These are phyloP conservation scores for Chrysotoxum bicinctum DNA, from an alignment of 2,888 invertebrate species.

Conservation along the genomic window DNA sequence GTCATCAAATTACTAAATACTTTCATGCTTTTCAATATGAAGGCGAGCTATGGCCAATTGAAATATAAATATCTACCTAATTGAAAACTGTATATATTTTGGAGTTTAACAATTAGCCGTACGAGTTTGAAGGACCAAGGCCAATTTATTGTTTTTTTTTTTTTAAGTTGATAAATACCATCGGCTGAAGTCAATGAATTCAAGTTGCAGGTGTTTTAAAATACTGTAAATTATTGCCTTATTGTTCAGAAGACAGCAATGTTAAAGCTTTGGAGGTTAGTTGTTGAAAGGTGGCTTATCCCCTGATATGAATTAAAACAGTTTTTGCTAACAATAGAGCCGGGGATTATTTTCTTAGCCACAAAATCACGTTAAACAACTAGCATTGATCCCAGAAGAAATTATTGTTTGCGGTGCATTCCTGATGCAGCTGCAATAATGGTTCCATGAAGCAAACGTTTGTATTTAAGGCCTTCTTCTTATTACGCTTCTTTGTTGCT, in stretches of 20 bases:
- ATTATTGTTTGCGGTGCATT: too few relatives aligned
- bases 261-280: neutral
- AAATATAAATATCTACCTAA: neutral
- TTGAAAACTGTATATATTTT: slow-evolving; percentile 3
- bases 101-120: slow-evolving; percentile 7
- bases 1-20: slow-evolving; percentile 27
- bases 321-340: too few relatives aligned
- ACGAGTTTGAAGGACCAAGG: slow-evolving; percentile 15
- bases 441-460: too few relatives aligned
- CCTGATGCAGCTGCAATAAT: too few relatives aligned
- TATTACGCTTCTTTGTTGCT: too few relatives aligned
- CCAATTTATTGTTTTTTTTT: neutral
- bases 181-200: neutral
- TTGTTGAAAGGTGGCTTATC: neutral
- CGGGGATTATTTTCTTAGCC: too few relatives aligned
- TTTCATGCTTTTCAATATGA: neutral
- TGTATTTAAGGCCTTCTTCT: too few relatives aligned
- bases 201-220: neutral
- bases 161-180: neutral
- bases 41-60: neutral
- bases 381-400: too few relatives aligned
- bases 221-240: neutral
- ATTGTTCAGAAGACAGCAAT: neutral
- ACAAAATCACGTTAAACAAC: too few relatives aligned
- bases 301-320: neutral